phyloP scores from a whole-genome alignment of 2,888 invertebrate species.

The Tetrapedia diversipes region DNA sequence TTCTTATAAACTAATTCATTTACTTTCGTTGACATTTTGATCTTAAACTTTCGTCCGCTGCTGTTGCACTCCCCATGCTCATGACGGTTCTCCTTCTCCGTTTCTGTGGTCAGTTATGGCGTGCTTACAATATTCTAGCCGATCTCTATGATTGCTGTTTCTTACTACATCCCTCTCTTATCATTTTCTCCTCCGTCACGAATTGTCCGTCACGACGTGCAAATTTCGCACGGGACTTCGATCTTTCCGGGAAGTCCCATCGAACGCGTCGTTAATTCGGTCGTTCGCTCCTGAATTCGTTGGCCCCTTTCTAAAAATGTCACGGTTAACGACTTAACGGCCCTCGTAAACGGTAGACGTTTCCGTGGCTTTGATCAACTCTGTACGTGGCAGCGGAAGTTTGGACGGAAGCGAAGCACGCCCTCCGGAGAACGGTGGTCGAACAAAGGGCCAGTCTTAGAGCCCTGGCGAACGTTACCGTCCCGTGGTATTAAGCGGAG shows the following conservation, averaged over 20 bases:
- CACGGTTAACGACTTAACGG: neutral
- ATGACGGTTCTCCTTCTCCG: too few relatives aligned
- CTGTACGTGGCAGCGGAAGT: too few relatives aligned
- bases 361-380: neutral
- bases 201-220: conserved; percentile 3
- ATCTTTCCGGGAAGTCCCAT: too few relatives aligned
- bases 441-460: conserved; percentile 30
- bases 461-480: conserved; percentile 13
- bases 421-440: neutral
- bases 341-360: neutral
- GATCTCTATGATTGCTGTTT: too few relatives aligned
- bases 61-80: too few relatives aligned
- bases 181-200: neutral
- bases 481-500: conserved; percentile 25
- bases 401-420: neutral
- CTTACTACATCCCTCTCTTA: too few relatives aligned
- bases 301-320: neutral
- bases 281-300: neutral
- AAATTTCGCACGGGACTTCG: conserved; percentile 9
- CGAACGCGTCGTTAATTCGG: neutral
- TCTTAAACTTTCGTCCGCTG: too few relatives aligned
- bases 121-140: too few relatives aligned
- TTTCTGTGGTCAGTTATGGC: too few relatives aligned
- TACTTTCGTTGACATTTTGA: too few relatives aligned
- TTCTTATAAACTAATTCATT: too few relatives aligned